phyloP scores from a whole-genome alignment of 2,113 vertebrate species.

The Laticauda laticaudata region DNA sequence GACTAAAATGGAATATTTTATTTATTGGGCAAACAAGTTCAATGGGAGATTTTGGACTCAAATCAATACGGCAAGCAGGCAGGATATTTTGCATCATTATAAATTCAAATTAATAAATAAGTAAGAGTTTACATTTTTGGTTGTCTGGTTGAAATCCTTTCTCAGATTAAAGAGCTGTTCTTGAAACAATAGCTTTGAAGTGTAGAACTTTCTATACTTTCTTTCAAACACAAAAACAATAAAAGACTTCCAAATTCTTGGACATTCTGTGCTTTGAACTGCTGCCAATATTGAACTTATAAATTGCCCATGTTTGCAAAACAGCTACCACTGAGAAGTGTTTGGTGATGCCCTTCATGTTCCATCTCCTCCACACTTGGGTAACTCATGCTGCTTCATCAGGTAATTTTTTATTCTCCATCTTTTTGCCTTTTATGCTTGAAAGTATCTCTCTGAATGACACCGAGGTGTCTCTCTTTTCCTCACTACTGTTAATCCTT shows the following conservation, averaged over 20 bases:
- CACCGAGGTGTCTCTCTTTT: not conserved
- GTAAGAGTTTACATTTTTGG: not conserved
- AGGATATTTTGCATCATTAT: not conserved
- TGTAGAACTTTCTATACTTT: not conserved
- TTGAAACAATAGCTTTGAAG: not conserved
- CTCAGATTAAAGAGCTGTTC: not conserved
- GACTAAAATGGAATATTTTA: not conserved
- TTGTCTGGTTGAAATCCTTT: not conserved
- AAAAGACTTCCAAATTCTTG: not conserved
- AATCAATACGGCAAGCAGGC: not conserved
- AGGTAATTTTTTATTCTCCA: not conserved
- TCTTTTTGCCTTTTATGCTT: not conserved
- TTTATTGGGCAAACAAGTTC: not conserved
- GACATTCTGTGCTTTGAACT: not conserved
- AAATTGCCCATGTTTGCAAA: not conserved
- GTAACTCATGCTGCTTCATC: not conserved
- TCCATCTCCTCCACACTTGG: not conserved
- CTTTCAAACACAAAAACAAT: not conserved
- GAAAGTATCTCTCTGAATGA: not conserved
- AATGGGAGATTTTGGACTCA: not conserved
- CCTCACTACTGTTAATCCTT: not conserved
- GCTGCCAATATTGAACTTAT: not conserved
- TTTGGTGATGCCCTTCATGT: not conserved
- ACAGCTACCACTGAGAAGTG: not conserved
- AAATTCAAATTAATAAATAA: not conserved